Percentiles rank a stretch among this genome's conserved stretches.
Evolutionary conservation across 2,888 invertebrate species (phyloP).

Genomic region (Nomada flava): DNA sequence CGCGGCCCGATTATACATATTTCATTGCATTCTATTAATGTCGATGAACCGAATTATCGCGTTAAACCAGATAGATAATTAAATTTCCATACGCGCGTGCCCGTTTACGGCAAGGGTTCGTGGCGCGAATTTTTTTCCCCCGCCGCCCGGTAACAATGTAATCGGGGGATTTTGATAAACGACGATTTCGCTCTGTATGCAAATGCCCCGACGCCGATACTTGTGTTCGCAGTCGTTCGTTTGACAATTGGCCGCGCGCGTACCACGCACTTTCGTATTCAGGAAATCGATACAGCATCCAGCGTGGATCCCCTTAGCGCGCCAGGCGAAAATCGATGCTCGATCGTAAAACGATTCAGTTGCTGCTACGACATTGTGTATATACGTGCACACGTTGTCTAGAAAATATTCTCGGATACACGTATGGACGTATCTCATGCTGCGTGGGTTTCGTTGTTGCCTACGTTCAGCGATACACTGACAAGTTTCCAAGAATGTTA

Average conservation of each 20-base stretch:
- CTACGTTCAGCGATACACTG: neutral
- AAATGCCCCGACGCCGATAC: slow-evolving; percentile 43
- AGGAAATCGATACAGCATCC: slow-evolving; percentile 29
- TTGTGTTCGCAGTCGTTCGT: slow-evolving; percentile 2
- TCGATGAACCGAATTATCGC: slow-evolving; percentile 65
- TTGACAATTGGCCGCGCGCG: slow-evolving; percentile 32
- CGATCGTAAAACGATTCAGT: neutral
- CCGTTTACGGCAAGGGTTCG: slow-evolving; percentile 10
- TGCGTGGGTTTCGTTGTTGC: neutral
- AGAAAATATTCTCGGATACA: neutral
- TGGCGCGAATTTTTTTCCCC: slow-evolving; percentile 35
- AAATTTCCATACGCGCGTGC: slow-evolving; percentile 62
- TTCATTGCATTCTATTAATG: slow-evolving; percentile 68
- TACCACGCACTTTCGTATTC: slow-evolving; percentile 26
- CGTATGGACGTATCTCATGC: neutral
- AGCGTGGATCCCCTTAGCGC: neutral
- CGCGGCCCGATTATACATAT: slow-evolving; percentile 42
- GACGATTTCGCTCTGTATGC: slow-evolving; percentile 59
- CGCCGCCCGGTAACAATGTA: slow-evolving; percentile 42
- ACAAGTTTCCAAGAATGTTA: neutral
- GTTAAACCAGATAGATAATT: slow-evolving; percentile 69
- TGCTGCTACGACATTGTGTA: neutral
- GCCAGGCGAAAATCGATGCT: slow-evolving; percentile 17
- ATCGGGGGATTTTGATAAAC: slow-evolving; percentile 59
- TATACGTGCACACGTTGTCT: neutral